These are phyloP conservation scores for Tolypeutes matacus DNA, from an alignment of 2,797 vertebrate species.

Conservation along the genomic window DNA sequence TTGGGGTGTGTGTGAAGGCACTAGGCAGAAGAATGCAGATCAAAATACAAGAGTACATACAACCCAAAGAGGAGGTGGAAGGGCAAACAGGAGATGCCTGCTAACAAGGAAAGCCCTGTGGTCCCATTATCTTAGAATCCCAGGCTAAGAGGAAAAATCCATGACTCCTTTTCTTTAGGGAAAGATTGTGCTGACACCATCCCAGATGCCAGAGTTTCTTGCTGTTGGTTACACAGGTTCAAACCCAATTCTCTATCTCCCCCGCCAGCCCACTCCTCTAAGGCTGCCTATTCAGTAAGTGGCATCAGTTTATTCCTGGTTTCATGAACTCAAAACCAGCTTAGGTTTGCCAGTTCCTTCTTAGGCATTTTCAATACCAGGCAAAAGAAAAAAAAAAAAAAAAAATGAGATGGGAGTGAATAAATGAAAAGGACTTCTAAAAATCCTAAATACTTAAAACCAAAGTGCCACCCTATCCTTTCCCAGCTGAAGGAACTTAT, in stretches of 20 bases:
- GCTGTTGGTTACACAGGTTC: neutral
- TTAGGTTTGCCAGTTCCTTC: neutral
- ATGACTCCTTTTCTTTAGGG: neutral
- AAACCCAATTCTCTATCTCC: neutral
- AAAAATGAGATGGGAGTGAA: neutral
- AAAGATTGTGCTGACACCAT: accelerated
- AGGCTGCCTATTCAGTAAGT: neutral
- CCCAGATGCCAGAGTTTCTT: neutral
- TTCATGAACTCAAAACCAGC: neutral
- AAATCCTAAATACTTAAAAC: neutral
- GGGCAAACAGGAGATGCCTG: accelerated
- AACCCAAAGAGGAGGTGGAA: neutral
- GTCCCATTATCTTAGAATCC: neutral
- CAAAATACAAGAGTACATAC: neutral
- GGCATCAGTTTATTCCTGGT: neutral
- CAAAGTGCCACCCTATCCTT: neutral
- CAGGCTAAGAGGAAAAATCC: accelerated
- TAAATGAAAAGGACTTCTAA: neutral
- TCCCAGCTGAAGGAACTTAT: neutral
- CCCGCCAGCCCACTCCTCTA: no score
- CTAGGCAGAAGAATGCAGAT: neutral
- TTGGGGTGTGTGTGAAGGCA: neutral
- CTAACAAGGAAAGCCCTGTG: neutral
- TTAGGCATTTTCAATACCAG: neutral
- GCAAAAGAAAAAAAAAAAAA: no score